Percentiles rank a stretch among this genome's conserved stretches.
Conservation (phyloP, 92 coral and sea anemone species). For the Muricea muricata region DNA sequence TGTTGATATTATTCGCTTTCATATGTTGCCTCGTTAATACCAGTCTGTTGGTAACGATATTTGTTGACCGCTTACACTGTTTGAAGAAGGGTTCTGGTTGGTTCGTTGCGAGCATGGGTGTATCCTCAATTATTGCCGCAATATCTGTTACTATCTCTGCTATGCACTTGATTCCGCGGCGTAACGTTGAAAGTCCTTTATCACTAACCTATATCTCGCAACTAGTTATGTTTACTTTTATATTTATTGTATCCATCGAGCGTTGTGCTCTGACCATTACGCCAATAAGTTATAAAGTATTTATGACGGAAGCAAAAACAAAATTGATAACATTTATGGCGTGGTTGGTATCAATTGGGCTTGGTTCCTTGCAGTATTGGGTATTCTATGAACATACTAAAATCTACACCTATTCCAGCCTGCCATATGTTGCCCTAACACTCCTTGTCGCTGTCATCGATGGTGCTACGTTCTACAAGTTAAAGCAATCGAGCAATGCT, state of each 20-base stretch:
- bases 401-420: neutral
- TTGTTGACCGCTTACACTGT: conserved; percentile 15
- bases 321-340: neutral
- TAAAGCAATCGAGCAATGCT: no score
- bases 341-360: neutral
- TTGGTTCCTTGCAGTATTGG: neutral
- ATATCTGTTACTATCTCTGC: neutral
- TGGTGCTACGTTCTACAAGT: neutral
- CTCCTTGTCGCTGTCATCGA: neutral
- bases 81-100: conserved; percentile 6
- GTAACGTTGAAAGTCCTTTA: no score
- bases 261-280: neutral
- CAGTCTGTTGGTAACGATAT: neutral
- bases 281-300: neutral
- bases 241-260: neutral
- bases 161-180: neutral
- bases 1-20: neutral
- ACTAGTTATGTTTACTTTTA: neutral
- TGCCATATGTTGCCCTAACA: neutral
- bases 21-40: conserved; percentile 8
- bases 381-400: neutral
- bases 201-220: no score
- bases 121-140: neutral
- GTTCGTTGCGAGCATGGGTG: conserved; percentile 16
- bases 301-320: neutral